A percentile compares a stretch with the other conserved stretches of the same genome.
Evolutionary conservation across 2,888 invertebrate species (phyloP).

Genomic region (Gisinianus flammeolus): DNA sequence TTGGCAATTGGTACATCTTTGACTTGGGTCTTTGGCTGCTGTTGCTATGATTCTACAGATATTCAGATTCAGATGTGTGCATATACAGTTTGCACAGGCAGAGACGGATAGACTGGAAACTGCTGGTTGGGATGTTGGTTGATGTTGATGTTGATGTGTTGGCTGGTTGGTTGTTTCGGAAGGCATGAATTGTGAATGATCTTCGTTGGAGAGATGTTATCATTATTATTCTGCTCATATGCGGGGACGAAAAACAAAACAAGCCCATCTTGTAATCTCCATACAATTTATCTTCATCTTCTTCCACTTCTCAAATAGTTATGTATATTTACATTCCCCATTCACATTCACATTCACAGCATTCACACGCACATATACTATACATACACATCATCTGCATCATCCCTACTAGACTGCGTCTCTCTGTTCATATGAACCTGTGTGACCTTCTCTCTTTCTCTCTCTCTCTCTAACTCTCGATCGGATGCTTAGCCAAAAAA

Average conservation of each 20-base stretch:
- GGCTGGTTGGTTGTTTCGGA: neutral
- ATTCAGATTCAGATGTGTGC: too few relatives aligned
- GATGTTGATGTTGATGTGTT: neutral
- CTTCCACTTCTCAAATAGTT: too few relatives aligned
- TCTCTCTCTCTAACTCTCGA: conserved; percentile 8
- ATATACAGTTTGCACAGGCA: neutral
- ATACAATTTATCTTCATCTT: conserved; percentile 38
- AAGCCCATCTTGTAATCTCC: conserved; percentile 36
- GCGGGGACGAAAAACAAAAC: conserved; percentile 34
- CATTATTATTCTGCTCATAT: conserved; percentile 38
- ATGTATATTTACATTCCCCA: too few relatives aligned
- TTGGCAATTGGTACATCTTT: neutral
- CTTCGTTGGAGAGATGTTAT: conserved; percentile 16
- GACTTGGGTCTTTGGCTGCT: too few relatives aligned
- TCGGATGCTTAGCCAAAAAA: neutral
- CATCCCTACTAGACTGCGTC: neutral
- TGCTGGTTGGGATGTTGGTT: neutral
- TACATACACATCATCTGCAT: neutral
- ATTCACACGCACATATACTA: neutral
- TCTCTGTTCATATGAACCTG: conserved; percentile 1
- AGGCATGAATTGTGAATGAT: conserved; percentile 20
- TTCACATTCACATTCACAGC: neutral
- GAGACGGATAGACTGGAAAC: too few relatives aligned
- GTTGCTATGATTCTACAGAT: too few relatives aligned
- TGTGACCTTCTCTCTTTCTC: conserved; percentile 18